Conservation (phyloP, 2,113 vertebrate species). For the Dascyllus trimaculatus region DNA sequence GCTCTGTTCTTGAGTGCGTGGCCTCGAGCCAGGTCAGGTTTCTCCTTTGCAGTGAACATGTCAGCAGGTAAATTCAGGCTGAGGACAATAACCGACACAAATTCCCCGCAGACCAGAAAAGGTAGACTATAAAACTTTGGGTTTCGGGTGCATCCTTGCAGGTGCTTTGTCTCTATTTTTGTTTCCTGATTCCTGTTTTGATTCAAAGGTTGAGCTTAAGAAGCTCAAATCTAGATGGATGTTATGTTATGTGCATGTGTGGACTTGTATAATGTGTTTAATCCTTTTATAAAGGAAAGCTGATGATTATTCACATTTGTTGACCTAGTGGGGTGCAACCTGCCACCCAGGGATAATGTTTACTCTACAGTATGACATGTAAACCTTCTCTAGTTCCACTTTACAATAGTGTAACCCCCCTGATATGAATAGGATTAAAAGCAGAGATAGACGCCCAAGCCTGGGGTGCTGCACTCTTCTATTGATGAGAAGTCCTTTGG, state of each 20-base stretch:
- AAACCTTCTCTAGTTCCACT: slow-evolving; percentile 21
- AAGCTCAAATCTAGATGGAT: neutral
- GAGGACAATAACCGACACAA: slow-evolving; percentile 43
- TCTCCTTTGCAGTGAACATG: slow-evolving; percentile 38
- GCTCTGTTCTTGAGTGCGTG: slow-evolving; percentile 47
- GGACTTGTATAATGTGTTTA: slow-evolving; percentile 2
- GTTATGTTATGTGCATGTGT: neutral
- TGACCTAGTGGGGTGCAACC: slow-evolving; percentile 25
- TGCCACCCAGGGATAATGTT: slow-evolving; percentile 18
- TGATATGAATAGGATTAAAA: slow-evolving; percentile 28
- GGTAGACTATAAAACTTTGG: neutral
- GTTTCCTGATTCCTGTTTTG: neutral
- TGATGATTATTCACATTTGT: slow-evolving; percentile 17
- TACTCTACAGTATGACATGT: slow-evolving; percentile 13
- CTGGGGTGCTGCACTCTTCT: slow-evolving; percentile 32
- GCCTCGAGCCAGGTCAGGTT: slow-evolving; percentile 57
- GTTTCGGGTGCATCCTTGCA: neutral
- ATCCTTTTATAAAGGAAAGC: slow-evolving; percentile 17
- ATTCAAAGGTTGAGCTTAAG: neutral
- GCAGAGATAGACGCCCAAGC: slow-evolving; percentile 43
- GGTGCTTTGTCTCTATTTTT: neutral
- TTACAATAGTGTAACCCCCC: slow-evolving; percentile 17
- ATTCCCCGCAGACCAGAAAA: neutral
- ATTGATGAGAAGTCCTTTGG: slow-evolving; percentile 19
- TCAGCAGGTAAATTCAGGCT: slow-evolving; percentile 24